Evolutionary conservation across 2,797 vertebrate species (phyloP), one percentile per base, ranked within the genome.

Genomic region (Chelon auratus): DNA sequence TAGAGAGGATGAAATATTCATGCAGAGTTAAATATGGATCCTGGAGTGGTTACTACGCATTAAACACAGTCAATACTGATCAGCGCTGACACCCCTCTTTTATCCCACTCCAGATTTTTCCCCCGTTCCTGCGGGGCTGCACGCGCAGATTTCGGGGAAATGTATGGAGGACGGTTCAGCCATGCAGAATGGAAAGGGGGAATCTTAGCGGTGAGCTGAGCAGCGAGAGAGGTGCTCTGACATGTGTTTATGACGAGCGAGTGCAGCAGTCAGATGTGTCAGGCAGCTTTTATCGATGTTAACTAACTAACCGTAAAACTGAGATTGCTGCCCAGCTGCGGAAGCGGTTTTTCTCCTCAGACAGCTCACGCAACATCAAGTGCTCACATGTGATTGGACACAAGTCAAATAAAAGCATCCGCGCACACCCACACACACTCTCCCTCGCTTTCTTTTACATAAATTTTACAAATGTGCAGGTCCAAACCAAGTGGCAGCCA

Each of bases 1-100:
- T 90, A 87, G 77, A 90, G 64, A 26, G 54, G 75, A 92, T 92
- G 85, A 93, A 93, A 93, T 92, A 94, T 93, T 93, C 89, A 93
- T 91, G 81, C 72, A 18, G 84, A 90, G 89, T 92, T 91, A 93
- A 93, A 92, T 92, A 91, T 91, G 85, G 90, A 93, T 91, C 89
- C 81, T 86, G 53, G 80, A 85, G 85, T 82, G 75, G 87, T 93
- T 81, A 61, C 77, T 18, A 55, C 61, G 45, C 79, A 90, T 93
- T 91, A 91, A 84, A 88, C 77, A 78, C 82, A 66, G 78, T 91
- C 90, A 89, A 81, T 90, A 81, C 86, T 89, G 87, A 93, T 92
- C 89, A 88, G 75, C 40, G 26, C 80, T 80, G 89, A 90, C 85
- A 89, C 72, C 43, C 70, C 63, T 76, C 68, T 58, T 70, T 83